Evolutionary conservation across 2,797 vertebrate species (phyloP), one percentile per base, ranked within the genome.

Genomic region (Sebastes paucispinis): DNA sequence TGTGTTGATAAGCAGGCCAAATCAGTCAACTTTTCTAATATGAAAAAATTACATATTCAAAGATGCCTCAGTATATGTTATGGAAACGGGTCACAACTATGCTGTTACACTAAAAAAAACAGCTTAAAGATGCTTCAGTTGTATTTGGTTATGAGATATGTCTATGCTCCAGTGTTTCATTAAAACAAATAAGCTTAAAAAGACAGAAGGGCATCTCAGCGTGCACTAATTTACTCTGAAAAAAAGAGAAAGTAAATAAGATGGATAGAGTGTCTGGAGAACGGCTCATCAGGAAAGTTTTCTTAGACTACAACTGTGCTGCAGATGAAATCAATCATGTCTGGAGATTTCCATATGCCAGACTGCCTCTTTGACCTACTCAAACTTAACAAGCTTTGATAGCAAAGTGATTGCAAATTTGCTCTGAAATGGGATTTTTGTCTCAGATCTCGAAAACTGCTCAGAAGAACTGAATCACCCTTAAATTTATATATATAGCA

Each of bases 291-390:
- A 81, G 73, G 25, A 82, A 71, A 54, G 64, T 75, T 80, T 81
- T 83, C 73, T 71, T 8, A 36, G 32, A 55, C 69, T 74, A 29
- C 62, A 66, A 55, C 65, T 74, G 57, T 14, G 54, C 75, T 36
- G 64, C 76, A 85, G 80, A 88, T 82, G 77, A 87, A 82, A 85
- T 88, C 83, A 84, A 83, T 90, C 81, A 86, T 72, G 59, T 85
- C 72, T 74, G 65, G 65, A 88, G 52, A 86, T 85, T 66, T 81
- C 80, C 81, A 84, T 81, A 85, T 77, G 67, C 76, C 63, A 84
- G 20, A 66, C 36, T 60, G 76, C 43, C 73, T 83, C 81, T 84
- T 76, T 88, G 85, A 89, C 87, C 81, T 73, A 34, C 71, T 91
- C 83, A 69, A 57, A 82, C 79, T 78, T 85, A 90, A 88, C 79